A percentile compares a stretch with the other conserved stretches of the same genome.
Conservation (phyloP, 2,113 vertebrate genomes). For the Anhinga anhinga region DNA sequence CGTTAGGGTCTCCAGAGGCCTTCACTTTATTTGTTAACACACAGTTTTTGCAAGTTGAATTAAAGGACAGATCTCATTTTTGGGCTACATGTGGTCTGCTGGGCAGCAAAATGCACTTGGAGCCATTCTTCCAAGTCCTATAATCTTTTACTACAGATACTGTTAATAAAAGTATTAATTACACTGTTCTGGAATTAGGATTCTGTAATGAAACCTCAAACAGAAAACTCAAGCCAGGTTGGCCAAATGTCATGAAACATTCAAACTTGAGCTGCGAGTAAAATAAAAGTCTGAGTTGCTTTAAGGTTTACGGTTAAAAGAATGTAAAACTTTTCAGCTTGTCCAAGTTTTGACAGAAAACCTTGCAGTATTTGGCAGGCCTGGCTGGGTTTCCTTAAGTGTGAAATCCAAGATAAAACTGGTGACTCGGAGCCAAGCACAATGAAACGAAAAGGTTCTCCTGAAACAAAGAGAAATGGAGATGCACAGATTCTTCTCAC, state of each 20-base stretch:
- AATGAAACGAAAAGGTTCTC: not conserved
- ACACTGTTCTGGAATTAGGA: slow-evolving; percentile 24
- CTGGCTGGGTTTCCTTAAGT: slow-evolving; percentile 26
- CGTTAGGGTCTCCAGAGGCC: not conserved
- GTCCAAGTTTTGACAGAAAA: slow-evolving; percentile 60
- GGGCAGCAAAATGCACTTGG: not conserved
- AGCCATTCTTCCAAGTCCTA: not conserved
- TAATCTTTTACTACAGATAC: slow-evolving; percentile 32
- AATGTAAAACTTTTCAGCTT: slow-evolving; percentile 43
- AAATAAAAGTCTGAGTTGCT: slow-evolving; percentile 35
- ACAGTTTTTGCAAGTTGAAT: not conserved
- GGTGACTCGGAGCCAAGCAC: not conserved
- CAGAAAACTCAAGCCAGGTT: not conserved
- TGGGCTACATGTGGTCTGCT: not conserved
- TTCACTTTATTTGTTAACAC: not conserved
- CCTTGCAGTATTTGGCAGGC: slow-evolving; percentile 42
- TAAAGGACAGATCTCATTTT: not conserved
- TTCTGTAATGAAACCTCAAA: slow-evolving; percentile 24
- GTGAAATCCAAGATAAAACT: slow-evolving; percentile 45
- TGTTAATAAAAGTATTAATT: slow-evolving; percentile 58
- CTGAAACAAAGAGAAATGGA: not conserved
- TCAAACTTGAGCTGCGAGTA: not conserved
- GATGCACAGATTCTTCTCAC: rapidly evolving
- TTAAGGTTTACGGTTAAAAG: slow-evolving; percentile 27
- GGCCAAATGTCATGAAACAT: slow-evolving; percentile 29